Conservation (phyloP, 2,113 vertebrate genomes). For the Deroptyus accipitrinus region DNA sequence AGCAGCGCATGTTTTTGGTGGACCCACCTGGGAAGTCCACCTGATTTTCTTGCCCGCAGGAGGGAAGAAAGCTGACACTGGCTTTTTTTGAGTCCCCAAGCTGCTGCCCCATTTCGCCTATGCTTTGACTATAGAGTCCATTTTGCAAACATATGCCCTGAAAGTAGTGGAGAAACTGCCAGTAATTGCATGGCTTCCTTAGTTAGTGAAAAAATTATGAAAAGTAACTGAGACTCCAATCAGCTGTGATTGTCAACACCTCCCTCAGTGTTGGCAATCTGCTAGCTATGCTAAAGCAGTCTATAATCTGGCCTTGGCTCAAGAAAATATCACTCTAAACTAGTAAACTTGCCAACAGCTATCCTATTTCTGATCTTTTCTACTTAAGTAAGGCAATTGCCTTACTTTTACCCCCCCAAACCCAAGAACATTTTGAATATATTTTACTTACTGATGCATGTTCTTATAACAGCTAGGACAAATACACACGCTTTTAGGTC, state of each 20-base stretch:
- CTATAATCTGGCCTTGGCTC: conserved; percentile 6
- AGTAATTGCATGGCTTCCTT: background rate
- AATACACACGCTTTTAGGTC: background rate
- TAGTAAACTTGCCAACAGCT: conserved; percentile 1
- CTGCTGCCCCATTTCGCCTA: background rate
- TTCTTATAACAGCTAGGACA: background rate
- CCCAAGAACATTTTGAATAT: background rate
- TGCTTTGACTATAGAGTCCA: background rate
- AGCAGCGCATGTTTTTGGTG: background rate
- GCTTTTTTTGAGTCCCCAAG: background rate
- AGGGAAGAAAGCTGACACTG: background rate
- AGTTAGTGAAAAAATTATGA: conserved; percentile 14
- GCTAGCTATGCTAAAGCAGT: conserved; percentile 27
- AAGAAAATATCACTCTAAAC: conserved; percentile 38
- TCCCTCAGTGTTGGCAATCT: conserved; percentile 25
- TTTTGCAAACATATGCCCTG: background rate
- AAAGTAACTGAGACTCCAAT: conserved; percentile 27
- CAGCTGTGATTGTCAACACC: conserved; percentile 61
- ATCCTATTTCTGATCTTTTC: background rate
- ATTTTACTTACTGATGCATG: background rate
- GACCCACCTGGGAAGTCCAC: background rate
- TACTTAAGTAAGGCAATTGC: background rate
- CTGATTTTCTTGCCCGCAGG: background rate
- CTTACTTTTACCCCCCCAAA: background rate
- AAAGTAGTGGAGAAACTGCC: background rate